Conservation (phyloP, 2,888 invertebrate species). For the Lottia scabra region DNA sequence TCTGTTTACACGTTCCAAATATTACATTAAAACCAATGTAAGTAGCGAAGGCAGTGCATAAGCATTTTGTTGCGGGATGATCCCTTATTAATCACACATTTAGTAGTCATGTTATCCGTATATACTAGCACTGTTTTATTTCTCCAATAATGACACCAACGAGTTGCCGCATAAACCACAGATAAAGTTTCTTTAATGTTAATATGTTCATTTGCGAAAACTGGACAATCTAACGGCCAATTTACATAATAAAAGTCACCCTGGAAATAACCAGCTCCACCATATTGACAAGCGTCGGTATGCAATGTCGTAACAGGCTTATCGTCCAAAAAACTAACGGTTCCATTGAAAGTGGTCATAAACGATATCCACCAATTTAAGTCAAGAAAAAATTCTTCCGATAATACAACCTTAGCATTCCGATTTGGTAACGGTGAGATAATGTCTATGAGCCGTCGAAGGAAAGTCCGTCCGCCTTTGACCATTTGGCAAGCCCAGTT, state of each 20-base stretch:
- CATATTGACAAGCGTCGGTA: background rate
- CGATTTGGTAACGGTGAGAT: background rate
- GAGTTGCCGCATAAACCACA: background rate
- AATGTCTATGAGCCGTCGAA: background rate
- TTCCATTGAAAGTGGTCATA: background rate
- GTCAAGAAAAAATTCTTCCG: background rate
- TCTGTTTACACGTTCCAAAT: too few relatives aligned
- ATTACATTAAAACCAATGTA: too few relatives aligned
- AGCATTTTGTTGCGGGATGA: background rate
- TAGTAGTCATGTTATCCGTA: background rate
- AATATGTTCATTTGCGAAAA: background rate
- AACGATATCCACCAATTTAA: background rate
- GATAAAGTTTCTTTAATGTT: background rate
- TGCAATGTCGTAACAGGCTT: background rate
- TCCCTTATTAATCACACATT: background rate
- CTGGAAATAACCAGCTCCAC: background rate
- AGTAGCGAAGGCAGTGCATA: background rate
- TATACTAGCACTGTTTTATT: background rate
- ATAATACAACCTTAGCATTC: background rate
- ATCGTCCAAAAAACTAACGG: background rate
- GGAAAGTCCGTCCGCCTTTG: background rate
- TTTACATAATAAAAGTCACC: background rate
- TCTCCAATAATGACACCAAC: background rate
- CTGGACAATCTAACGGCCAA: background rate
- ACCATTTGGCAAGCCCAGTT: conserved; percentile 1